Base-by-base conservation (phyloP, 2,113 vertebrate genomes). In the Taxidea taxus region DNA sequence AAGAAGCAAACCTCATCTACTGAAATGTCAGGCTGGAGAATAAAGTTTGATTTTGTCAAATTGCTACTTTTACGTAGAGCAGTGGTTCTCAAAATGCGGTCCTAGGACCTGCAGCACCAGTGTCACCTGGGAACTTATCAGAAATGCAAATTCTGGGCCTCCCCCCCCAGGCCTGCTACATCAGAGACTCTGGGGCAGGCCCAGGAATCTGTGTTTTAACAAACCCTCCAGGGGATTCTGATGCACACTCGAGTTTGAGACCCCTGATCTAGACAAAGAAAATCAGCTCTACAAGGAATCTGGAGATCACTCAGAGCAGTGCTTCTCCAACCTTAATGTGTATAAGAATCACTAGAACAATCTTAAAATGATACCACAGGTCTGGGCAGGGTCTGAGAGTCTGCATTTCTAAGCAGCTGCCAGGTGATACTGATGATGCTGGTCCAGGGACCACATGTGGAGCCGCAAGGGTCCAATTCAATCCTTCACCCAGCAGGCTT, bases 281-380 rank as follows among this genome's bases (percentile, higher is more conserved):
- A 47, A 87, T 15, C 12, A 4, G 14, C 20, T 37, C 10, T 6
- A 18, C 18, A 23, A 66, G 81, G 70, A 29, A 31, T 34, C 3
- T 29, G 64, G 42, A 25, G 27, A 39, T 16, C 20, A 31, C 4
- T 0, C 0, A 15, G n/a, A 64, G 68, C 0, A 9, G 18, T 0
- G 91, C 34, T 89, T 66, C 78, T 66, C 70, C n/a, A 39, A 20
- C 4, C 4, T 27, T 4, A 23, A 14, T 3, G 34, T 31, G 39
- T 21, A 10, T 12, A 18, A 7, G 31, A 77, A 31, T 15, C 42
- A 39, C 51, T 2, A 3, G 44, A 70, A 42, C 34, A 16, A 12
- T 31, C 54, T 58, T 31, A 49, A 25, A 60, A 42, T 9, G 27
- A n/a, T 8, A 42, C 5, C 2, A 47, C 54, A 44, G 44, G 34